These are phyloP conservation scores for Peromyscus eremicus DNA, from an alignment of 2,797 vertebrate species.

Conservation along the genomic window DNA sequence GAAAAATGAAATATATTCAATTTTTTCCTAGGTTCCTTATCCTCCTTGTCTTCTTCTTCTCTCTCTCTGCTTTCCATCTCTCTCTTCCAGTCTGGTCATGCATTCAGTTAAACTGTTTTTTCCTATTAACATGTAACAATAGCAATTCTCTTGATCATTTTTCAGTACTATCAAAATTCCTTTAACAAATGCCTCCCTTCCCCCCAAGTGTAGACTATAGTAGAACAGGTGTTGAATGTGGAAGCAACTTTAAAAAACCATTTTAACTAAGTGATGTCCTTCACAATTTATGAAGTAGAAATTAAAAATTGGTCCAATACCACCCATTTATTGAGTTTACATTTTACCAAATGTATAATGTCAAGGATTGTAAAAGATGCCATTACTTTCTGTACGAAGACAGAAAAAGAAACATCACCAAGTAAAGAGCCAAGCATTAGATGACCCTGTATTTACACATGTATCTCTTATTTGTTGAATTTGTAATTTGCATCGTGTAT, in stretches of 20 bases:
- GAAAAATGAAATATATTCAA: neutral
- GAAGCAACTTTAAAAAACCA: slow-evolving; percentile 27
- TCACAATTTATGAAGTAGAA: neutral
- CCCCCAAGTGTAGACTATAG: neutral
- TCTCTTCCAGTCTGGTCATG: neutral
- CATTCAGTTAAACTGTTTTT: neutral
- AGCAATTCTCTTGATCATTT: slow-evolving; percentile 7
- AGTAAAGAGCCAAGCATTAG: slow-evolving; percentile 7
- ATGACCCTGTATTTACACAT: neutral
- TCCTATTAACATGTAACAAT: neutral
- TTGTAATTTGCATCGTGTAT: neutral
- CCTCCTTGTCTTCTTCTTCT: no score
- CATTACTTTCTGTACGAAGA: neutral
- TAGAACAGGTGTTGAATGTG: neutral
- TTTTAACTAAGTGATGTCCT: neutral
- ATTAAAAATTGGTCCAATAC: neutral
- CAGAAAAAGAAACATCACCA: neutral
- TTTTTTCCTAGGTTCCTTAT: neutral
- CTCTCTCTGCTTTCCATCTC: no score
- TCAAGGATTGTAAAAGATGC: neutral
- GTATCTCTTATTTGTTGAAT: neutral
- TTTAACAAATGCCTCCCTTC: slow-evolving; percentile 7
- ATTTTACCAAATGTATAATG: neutral
- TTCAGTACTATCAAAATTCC: neutral
- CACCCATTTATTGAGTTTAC: neutral